Evolutionary conservation across 2,888 invertebrate genomes (phyloP).

Genomic region (Nudaria mundana): DNA sequence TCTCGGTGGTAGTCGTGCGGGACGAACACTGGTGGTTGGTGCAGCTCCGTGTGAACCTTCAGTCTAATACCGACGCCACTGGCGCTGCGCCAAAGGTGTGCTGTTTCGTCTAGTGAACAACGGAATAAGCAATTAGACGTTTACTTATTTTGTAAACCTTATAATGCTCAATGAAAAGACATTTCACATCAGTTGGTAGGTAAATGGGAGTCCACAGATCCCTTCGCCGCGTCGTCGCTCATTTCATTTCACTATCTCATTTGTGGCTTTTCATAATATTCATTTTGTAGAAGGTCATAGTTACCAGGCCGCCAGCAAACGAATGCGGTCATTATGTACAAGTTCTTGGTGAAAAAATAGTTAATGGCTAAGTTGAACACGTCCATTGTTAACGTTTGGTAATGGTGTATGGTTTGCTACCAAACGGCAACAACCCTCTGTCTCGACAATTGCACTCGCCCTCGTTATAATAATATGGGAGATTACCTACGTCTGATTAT

Average conservation of each 20-base stretch:
- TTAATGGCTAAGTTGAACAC: slow-evolving; percentile 38
- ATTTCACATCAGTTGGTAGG: too few species aligned
- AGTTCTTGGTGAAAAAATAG: slow-evolving; percentile 52
- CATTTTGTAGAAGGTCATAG: too few species aligned
- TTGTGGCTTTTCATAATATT: too few species aligned
- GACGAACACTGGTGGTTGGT: slow-evolving; percentile 26
- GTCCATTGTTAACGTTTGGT: slow-evolving; percentile 36
- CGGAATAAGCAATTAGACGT: not conserved
- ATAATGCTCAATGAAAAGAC: too few species aligned
- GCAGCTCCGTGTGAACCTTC: slow-evolving; percentile 17
- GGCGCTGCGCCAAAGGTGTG: slow-evolving; percentile 29
- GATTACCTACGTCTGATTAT: too few species aligned
- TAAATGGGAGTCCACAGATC: too few species aligned
- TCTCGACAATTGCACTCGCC: not conserved
- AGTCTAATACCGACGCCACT: slow-evolving; percentile 37
- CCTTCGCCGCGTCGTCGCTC: too few species aligned
- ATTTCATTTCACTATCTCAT: too few species aligned
- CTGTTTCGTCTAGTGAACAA: slow-evolving; percentile 25
- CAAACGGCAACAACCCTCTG: too few species aligned
- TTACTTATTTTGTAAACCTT: too few species aligned
- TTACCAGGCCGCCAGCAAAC: slow-evolving; percentile 60
- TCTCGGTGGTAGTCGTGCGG: slow-evolving; percentile 49
- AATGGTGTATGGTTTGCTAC: not conserved
- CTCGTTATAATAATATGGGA: not conserved
- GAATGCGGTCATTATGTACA: slow-evolving; percentile 51